A percentile compares a stretch with the other conserved stretches of the same genome.
Conservation (phyloP, 2,113 vertebrate species). For the Andinoacara biseriatus region DNA sequence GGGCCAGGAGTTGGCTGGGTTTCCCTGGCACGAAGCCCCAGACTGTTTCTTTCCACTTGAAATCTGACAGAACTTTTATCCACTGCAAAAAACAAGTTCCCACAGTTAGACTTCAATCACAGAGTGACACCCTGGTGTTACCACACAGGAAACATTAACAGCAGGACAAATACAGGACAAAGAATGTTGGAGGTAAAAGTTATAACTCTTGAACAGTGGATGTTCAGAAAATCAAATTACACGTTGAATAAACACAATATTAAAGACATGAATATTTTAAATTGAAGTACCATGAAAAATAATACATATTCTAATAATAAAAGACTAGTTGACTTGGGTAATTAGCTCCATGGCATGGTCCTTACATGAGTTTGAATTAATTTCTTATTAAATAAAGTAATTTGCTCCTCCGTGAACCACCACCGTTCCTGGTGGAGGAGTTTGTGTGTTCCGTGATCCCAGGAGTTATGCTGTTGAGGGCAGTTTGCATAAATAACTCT, state of each 20-base stretch:
- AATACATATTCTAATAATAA: not conserved
- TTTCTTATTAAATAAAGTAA: not conserved
- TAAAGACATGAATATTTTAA: not conserved
- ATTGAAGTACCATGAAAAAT: not conserved
- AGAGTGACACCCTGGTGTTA: not conserved
- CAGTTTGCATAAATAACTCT: no score
- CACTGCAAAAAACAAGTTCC: constrained; percentile 77
- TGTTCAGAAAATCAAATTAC: not conserved
- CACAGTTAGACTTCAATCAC: not conserved
- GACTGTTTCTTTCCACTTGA: constrained; percentile 83
- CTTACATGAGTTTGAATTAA: not conserved
- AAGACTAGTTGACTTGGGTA: not conserved
- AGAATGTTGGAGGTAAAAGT: not conserved
- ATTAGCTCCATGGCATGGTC: not conserved
- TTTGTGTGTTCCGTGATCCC: no score
- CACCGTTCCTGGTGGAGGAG: no score
- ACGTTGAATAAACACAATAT: not conserved
- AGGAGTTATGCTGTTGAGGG: no score
- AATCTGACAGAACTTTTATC: constrained; percentile 87
- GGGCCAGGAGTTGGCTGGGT: constrained; percentile 81
- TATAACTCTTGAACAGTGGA: not conserved
- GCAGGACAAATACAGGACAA: not conserved
- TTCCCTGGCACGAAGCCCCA: constrained; percentile 88
- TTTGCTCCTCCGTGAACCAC: no score
- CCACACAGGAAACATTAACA: accelerated